phyloP scores from a whole-genome alignment of 1,140 invertebrate genomes.

The Cherax destructor region DNA sequence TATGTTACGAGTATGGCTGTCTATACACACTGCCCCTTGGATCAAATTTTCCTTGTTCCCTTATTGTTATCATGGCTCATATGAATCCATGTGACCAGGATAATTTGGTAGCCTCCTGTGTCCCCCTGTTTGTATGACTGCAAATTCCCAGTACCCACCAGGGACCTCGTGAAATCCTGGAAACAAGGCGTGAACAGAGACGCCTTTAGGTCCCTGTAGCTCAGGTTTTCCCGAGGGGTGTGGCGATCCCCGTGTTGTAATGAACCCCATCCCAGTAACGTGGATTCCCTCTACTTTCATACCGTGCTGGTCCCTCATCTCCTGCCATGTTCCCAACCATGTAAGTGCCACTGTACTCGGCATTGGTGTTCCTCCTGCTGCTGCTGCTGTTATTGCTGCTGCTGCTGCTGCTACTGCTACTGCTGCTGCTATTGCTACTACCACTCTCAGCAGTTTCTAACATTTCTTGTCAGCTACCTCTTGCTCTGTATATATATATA shows the following conservation, averaged over 20 bases:
- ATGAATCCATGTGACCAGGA: too few species aligned
- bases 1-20: too few species aligned
- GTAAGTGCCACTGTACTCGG: constrained; percentile 45
- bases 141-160: neutral
- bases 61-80: too few species aligned
- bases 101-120: neutral
- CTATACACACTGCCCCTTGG: too few species aligned
- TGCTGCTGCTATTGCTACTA: constrained; percentile 18
- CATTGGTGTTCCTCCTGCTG: constrained; percentile 39
- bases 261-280: constrained; percentile 10
- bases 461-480: neutral
- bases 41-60: too few species aligned
- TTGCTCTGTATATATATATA: neutral
- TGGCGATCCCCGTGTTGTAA: neutral
- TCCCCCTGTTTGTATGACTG: neutral
- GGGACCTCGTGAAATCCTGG: neutral
- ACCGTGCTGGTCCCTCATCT: constrained; percentile 4
- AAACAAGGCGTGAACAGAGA: neutral
- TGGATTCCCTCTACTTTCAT: constrained; percentile 42
- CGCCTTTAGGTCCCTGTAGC: neutral
- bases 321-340: constrained; percentile 37
- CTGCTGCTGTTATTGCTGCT: neutral
- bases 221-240: neutral
- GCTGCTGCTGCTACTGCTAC: too few species aligned
- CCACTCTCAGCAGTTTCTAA: neutral